Percentiles rank a stretch among this genome's conserved stretches.
phyloP scores from a whole-genome alignment of 1,140 invertebrate genomes.

The Pseudomyrmex flavicornis region DNA sequence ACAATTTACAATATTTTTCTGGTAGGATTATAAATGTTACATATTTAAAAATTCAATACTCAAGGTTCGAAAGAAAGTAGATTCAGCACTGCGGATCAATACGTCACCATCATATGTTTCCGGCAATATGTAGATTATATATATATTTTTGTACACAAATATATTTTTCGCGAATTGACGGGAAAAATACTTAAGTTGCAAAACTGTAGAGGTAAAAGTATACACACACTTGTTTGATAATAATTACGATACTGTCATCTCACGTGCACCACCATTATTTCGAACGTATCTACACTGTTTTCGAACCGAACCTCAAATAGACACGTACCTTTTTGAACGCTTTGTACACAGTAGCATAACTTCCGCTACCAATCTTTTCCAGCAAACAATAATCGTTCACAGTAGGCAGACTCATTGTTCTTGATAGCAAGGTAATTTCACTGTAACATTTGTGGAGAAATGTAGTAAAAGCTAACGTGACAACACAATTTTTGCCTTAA shows the following conservation, averaged over 20 bases:
- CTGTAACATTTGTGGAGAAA: constrained; percentile 36
- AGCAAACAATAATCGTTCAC: constrained; percentile 89
- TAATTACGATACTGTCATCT: constrained; percentile 33
- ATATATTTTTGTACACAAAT: neutral
- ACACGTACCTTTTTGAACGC: constrained; percentile 90
- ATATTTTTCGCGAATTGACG: neutral
- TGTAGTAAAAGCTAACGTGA: constrained; percentile 44
- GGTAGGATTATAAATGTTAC: no score
- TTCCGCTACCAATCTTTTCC: constrained; percentile 94
- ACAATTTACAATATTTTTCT: neutral
- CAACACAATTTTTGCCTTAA: neutral
- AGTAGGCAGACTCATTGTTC: constrained; percentile 84
- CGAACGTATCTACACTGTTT: neutral
- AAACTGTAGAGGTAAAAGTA: neutral
- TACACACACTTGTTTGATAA: neutral
- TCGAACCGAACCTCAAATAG: constrained; percentile 36
- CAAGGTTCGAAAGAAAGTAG: neutral
- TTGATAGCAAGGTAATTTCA: constrained; percentile 27
- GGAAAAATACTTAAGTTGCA: no score
- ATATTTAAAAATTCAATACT: neutral
- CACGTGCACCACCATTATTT: neutral
- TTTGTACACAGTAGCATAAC: constrained; percentile 95
- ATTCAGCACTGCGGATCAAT: neutral
- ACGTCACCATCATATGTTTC: neutral
- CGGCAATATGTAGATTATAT: constrained; percentile 3